Evolutionary conservation across 2,113 vertebrate species (phyloP).

Genomic region (Callocephalon fimbriatum): DNA sequence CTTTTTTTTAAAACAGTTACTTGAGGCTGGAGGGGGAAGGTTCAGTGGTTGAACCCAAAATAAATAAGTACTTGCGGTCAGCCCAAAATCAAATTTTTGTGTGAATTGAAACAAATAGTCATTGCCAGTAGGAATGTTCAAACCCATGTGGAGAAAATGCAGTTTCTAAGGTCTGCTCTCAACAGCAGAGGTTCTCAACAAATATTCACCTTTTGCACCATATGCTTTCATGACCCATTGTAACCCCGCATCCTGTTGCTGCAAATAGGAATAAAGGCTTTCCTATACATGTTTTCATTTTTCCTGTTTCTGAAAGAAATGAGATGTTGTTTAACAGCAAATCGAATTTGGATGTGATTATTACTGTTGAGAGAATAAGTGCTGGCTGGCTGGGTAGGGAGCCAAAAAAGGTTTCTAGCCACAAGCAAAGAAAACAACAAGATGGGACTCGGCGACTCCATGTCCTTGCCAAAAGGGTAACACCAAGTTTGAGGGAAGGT

Average conservation of each 20-base stretch:
- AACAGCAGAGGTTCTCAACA: background rate
- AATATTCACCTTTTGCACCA: conserved; percentile 28
- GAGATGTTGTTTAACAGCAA: conserved; percentile 13
- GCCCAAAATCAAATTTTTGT: conserved; percentile 15
- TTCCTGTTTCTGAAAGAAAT: conserved; percentile 55
- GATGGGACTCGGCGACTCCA: background rate
- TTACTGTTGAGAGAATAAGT: conserved; percentile 63
- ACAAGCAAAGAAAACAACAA: background rate
- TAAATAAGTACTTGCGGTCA: background rate
- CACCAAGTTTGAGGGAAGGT: background rate
- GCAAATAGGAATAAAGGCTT: conserved; percentile 29
- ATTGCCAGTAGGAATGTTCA: background rate
- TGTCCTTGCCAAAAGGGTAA: background rate
- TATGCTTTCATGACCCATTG: conserved; percentile 2
- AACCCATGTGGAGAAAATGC: background rate
- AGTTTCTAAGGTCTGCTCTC: background rate
- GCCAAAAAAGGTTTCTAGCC: conserved; percentile 42
- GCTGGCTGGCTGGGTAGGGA: background rate
- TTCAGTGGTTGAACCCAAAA: conserved; percentile 2
- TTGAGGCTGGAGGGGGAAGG: background rate
- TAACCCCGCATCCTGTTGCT: conserved; percentile 25
- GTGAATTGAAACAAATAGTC: background rate
- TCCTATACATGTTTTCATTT: conserved; percentile 43
- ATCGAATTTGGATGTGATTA: conserved; percentile 66
- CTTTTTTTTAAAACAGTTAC: background rate